Evolutionary conservation across 2,888 invertebrate species (phyloP), one percentile per base, ranked within the genome.

Genomic region (Eilema depressum): DNA sequence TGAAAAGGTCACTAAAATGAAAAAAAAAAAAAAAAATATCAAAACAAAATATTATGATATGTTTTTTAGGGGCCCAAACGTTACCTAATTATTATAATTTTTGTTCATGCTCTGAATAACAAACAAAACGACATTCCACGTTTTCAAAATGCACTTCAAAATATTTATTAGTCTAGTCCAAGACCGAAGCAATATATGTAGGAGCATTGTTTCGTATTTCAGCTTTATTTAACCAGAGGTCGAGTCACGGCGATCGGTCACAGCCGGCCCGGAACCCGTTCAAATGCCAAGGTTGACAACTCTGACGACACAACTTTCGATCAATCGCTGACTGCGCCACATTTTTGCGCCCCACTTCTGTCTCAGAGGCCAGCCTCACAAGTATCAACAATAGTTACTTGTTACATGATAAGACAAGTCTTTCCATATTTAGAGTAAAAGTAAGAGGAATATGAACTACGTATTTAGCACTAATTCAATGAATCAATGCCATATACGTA

Each of bases 201-300:
- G 67, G 66, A 76, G 72, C 65, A 75, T 77, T 83, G 81, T 80
- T 82, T 76, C 71, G 66, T 71, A 73, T 75, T 62, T 70, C 78
- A 83, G 84, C 79, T 84, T 76, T 81, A 85, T 82, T 84, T 83
- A 85, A 82, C 75, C 73, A 86, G 89, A 90, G 91, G 90, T 90
- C 90, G 85, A 83, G 79, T 82, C 79, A 80, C 79, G 80, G 80
- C 86, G 89, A 86, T 88, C 89, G 92, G 92, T 88, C 91, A 88
- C 87, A 79, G 85, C 47, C 83, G 81, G 89, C 86, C 86, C 95
- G 95, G 94, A 95, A 95, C 93, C 94, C 92, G 91, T 88, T 92
- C 92, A 95, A 95, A 95, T 95, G 95, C 95, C 95, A 95, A 95
- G 95, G 95, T 92, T 95, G 95, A 91, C 95, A 90, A 95, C 92